Conservation (phyloP, 2,113 vertebrate genomes). For the Rhinogobius similis region DNA sequence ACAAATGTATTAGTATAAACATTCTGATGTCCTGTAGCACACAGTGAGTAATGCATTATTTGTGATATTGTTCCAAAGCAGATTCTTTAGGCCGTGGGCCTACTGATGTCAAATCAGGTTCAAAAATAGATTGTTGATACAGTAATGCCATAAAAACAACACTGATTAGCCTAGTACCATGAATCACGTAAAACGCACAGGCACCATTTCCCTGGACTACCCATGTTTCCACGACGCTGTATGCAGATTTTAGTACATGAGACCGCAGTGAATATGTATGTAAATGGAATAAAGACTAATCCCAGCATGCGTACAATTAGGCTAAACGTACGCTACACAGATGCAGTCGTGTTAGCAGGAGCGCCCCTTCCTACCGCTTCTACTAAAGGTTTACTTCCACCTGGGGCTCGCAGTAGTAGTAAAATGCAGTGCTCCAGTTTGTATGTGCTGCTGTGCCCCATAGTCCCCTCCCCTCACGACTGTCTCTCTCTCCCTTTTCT, state of each 20-base stretch:
- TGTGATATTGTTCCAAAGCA: neutral
- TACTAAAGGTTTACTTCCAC: slow-evolving; percentile 71
- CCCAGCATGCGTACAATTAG: slow-evolving; percentile 31
- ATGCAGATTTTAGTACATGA: neutral
- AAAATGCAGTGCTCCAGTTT: slow-evolving; percentile 53
- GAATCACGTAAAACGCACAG: neutral
- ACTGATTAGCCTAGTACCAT: neutral
- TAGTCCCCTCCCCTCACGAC: slow-evolving; percentile 69
- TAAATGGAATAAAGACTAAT: neutral
- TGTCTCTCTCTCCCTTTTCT: slow-evolving; percentile 54
- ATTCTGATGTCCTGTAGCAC: neutral
- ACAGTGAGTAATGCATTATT: neutral
- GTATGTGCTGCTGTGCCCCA: slow-evolving; percentile 60
- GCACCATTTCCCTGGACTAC: neutral
- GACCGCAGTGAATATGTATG: neutral
- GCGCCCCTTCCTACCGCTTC: slow-evolving; percentile 48
- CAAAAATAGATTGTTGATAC: neutral
- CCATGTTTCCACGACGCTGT: too few relatives aligned
- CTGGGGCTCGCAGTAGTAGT: slow-evolving; percentile 71
- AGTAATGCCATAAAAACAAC: neutral
- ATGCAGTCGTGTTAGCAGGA: slow-evolving; percentile 27
- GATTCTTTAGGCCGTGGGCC: neutral
- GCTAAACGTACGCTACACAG: slow-evolving; percentile 6
- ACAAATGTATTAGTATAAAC: neutral
- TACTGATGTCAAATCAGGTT: neutral